Evolutionary conservation across 1,140 invertebrate species (phyloP).

Genomic region (Potamilus streckersoni): DNA sequence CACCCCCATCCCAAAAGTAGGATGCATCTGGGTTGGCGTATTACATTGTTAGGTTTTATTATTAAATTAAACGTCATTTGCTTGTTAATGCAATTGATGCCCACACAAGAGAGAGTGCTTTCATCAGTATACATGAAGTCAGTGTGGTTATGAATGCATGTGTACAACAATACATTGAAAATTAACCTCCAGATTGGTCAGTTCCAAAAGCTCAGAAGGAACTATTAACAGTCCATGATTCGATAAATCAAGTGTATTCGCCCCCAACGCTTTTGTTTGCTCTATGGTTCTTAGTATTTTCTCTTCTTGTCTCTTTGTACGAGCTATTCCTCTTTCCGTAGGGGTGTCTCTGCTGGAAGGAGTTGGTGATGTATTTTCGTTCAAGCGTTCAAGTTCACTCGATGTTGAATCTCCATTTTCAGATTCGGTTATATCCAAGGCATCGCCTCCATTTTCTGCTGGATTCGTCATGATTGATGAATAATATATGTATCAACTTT

Average conservation of each 20-base stretch:
- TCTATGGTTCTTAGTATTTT: conserved; percentile 49
- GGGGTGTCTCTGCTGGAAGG: conserved; percentile 41
- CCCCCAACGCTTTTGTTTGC: conserved; percentile 41
- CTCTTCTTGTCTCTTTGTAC: conserved; percentile 47
- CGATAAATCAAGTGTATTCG: conserved; percentile 58
- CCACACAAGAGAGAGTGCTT: too few relatives aligned
- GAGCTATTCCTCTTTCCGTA: conserved; percentile 53
- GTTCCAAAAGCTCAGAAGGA: conserved; percentile 59
- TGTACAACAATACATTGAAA: neutral
- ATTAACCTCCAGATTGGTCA: conserved; percentile 57
- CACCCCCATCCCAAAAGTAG: too few relatives aligned
- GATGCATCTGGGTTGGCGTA: too few relatives aligned
- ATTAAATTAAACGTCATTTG: too few relatives aligned
- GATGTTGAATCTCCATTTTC: conserved; percentile 34
- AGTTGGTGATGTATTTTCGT: conserved; percentile 22
- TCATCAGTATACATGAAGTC: too few relatives aligned
- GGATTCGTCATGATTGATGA: conserved; percentile 27
- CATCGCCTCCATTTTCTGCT: conserved; percentile 21
- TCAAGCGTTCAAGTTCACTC: conserved; percentile 44
- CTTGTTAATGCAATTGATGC: too few relatives aligned
- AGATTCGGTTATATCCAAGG: conserved; percentile 27
- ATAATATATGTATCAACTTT: neutral
- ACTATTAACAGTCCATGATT: conserved; percentile 51
- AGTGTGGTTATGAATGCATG: too few relatives aligned
- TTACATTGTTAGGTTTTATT: too few relatives aligned